Base-by-base conservation (phyloP, 2,113 vertebrate species). In the Chloropsis cyanopogon region DNA sequence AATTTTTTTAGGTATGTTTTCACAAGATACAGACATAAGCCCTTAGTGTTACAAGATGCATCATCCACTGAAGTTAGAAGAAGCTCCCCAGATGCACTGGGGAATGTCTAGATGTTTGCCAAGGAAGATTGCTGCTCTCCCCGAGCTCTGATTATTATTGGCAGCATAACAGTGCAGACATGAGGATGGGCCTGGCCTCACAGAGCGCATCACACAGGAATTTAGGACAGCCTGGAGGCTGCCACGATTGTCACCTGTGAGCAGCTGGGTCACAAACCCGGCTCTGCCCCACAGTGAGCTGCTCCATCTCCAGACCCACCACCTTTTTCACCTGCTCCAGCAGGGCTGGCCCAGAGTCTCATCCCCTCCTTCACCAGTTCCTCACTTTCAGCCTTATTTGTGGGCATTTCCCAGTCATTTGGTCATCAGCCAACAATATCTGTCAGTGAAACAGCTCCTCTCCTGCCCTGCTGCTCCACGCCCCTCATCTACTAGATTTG, bases 241-340 rank as follows among this genome's bases (percentile, higher is more conserved):
- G 37, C 31, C 3, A 2, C 1, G 0, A 44, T 86, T 0, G 0
- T 64, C 0, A 0, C 44, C 52, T 47, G 33, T 3, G 9, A 86
- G 66, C 41, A 61, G 46, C 33, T 25, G 59, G 56, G 79, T 79
- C 12, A 1, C 3, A 4, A 52, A 86, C 50, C 25, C 1, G 0
- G 42, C 29, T 68, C 73, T 91, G 84, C 44, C 73, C 68, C 26
- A 33, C 8, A 1, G 0, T 6, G 13, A 68, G 65, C 56, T 44
- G 14, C 37, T 80, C 57, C 71, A 24, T 35, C 64, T 81, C 77
- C 47, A 92, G 64, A 81, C 23, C 24, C 47, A 66, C 5, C 5
- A 6, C 31, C 28, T 50, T 80, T 64, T 53, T 65, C 29, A 76
- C 41, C 39, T 18, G 25, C 17, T 81, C 28, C 42, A 53, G 44